Conservation (phyloP, 2,888 invertebrate genomes). For the Drosophila leonis region DNA sequence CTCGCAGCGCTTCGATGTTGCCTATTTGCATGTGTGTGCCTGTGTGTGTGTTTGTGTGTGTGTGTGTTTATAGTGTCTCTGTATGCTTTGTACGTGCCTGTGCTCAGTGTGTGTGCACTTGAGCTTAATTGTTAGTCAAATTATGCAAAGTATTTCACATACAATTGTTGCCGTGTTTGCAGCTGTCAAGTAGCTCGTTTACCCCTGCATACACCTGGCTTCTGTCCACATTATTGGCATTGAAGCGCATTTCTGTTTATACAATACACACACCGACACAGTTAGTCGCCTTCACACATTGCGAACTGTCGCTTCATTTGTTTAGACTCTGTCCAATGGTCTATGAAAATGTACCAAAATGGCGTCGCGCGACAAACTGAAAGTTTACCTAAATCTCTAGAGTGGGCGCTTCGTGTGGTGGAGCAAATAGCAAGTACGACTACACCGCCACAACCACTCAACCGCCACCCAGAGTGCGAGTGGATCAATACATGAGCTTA, state of each 20-base stretch:
- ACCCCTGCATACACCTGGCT: constrained; percentile 6
- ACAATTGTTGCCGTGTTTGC: constrained; percentile 47
- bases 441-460: background rate
- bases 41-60: background rate
- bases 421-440: constrained; percentile 26
- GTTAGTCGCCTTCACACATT: constrained; percentile 2
- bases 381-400: constrained; percentile 54
- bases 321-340: constrained; percentile 78
- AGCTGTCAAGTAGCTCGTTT: constrained; percentile 34
- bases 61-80: constrained; percentile 21
- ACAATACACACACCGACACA: constrained; percentile 29
- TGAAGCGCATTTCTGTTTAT: constrained; percentile 53
- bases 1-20: constrained; percentile 20
- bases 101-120: constrained; percentile 43
- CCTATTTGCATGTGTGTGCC: background rate
- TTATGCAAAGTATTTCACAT: constrained; percentile 68
- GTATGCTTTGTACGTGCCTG: constrained; percentile 13
- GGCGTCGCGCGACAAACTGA: constrained; percentile 54
- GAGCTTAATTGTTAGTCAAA: constrained; percentile 74
- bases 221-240: constrained; percentile 44
- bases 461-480: constrained; percentile 42
- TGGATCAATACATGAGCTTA: constrained; percentile 76
- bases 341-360: constrained; percentile 75
- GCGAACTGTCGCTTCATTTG: constrained; percentile 56
- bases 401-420: background rate